phyloP scores from a whole-genome alignment of 2,888 invertebrate species.

The Tupiocoris notatus region DNA sequence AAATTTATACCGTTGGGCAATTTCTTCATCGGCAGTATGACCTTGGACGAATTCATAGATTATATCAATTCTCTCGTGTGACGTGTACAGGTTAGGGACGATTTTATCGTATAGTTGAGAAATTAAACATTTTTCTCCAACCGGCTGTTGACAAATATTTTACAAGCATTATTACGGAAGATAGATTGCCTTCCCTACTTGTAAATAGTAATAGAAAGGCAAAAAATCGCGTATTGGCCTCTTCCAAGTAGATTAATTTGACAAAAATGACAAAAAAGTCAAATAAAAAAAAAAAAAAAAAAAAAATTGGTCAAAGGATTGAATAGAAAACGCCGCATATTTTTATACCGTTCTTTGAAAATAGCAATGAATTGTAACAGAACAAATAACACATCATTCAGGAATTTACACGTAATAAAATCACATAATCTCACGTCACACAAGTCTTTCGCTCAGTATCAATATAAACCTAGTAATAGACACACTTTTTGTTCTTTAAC shows the following conservation, averaged over 20 bases:
- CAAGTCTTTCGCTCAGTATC: slow-evolving; percentile 20
- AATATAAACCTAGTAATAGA: slow-evolving; percentile 44
- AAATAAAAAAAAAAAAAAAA: no score
- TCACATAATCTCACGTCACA: slow-evolving; percentile 20
- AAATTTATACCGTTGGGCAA: slow-evolving; percentile 7
- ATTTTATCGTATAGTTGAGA: no score
- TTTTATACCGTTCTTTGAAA: slow-evolving; percentile 46
- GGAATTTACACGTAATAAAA: slow-evolving; percentile 41
- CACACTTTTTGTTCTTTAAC: slow-evolving; percentile 40
- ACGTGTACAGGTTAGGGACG: no score
- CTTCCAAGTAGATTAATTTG: no score
- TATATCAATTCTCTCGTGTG: not conserved
- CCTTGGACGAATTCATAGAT: slow-evolving; percentile 6
- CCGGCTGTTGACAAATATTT: no score
- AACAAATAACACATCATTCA: slow-evolving; percentile 44
- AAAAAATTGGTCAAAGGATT: not conserved
- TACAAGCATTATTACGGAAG: no score
- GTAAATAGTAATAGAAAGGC: no score
- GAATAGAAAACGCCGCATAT: slow-evolving; percentile 14
- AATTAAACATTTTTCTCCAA: no score
- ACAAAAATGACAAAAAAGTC: no score
- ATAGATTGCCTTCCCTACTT: no score
- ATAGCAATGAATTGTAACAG: slow-evolving; percentile 46
- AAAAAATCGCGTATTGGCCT: no score
- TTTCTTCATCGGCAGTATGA: slow-evolving; percentile 18